Percentiles rank a stretch among this genome's conserved stretches.
phyloP scores from a whole-genome alignment of 2,113 vertebrate genomes.

The Carlito syrichta region DNA sequence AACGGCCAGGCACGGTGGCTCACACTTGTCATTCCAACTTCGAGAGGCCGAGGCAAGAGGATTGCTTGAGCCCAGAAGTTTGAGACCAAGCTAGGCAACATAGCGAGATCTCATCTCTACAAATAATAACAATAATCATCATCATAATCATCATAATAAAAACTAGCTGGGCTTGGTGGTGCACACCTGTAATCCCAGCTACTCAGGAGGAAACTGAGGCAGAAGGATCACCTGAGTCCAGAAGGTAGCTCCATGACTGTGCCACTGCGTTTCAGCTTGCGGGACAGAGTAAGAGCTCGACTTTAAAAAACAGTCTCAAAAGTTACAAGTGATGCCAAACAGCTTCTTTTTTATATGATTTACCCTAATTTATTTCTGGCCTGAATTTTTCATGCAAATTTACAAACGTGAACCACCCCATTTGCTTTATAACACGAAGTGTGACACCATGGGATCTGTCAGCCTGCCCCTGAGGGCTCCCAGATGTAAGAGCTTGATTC shows the following conservation, averaged over 20 bases:
- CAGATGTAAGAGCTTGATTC: not conserved
- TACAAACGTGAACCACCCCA: not conserved
- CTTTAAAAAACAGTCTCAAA: not conserved
- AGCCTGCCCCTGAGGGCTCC: not conserved
- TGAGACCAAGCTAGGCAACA: not conserved
- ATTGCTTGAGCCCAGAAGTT: not conserved
- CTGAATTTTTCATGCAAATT: not conserved
- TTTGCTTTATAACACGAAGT: not conserved
- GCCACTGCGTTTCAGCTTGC: not conserved
- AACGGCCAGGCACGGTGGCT: not conserved
- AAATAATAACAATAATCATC: too few species aligned
- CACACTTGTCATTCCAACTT: not conserved
- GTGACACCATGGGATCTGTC: not conserved
- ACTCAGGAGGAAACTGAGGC: not conserved
- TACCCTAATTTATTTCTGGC: not conserved
- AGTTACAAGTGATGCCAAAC: not conserved
- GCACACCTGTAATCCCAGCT: not conserved
- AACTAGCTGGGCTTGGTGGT: not conserved
- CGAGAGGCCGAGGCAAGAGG: not conserved
- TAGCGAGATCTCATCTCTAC: not conserved
- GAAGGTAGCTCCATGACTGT: not conserved
- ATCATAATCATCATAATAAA: too few species aligned
- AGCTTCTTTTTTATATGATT: not conserved
- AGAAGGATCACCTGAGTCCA: not conserved
- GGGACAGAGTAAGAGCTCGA: not conserved